These are phyloP conservation scores for Orthosia incerta DNA, from an alignment of 2,888 invertebrate genomes.

Conservation along the genomic window DNA sequence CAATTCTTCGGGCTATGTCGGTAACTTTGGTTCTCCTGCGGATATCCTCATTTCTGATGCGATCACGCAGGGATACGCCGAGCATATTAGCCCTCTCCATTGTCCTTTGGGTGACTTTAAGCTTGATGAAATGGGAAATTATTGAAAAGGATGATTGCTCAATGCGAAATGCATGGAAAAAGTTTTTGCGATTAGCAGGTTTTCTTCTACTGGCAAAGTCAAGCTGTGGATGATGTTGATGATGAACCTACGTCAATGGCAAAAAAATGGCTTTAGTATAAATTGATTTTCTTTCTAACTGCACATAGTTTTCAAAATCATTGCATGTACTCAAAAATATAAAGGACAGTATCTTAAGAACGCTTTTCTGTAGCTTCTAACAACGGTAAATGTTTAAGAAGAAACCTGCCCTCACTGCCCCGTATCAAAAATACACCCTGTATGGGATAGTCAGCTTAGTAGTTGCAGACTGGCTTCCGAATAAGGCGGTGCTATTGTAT, in stretches of 20 bases:
- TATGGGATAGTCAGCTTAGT: not conserved
- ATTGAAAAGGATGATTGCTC: not conserved
- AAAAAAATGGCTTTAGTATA: too few relatives aligned
- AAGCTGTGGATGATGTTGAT: too few relatives aligned
- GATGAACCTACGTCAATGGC: too few relatives aligned
- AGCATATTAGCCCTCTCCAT: too few relatives aligned
- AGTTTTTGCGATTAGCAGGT: not conserved
- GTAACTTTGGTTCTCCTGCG: too few relatives aligned
- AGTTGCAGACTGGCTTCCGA: not conserved
- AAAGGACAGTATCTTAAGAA: not conserved
- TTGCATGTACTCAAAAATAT: not conserved
- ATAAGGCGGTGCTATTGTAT: slow-evolving; percentile 1
- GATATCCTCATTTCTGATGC: too few relatives aligned
- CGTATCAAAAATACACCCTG: not conserved
- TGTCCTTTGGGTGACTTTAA: too few relatives aligned
- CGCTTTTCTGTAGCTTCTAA: not conserved
- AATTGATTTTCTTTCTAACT: too few relatives aligned
- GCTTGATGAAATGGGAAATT: too few relatives aligned
- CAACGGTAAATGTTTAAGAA: not conserved
- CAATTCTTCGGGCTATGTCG: too few relatives aligned
- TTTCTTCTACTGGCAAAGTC: not conserved
- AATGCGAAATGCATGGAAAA: not conserved
- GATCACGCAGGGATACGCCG: too few relatives aligned
- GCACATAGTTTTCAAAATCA: too few relatives aligned
- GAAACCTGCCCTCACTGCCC: not conserved